Percentiles rank a stretch among this genome's conserved stretches.
phyloP scores from a whole-genome alignment of 2,888 invertebrate genomes.

The Trichogramma evanescens region DNA sequence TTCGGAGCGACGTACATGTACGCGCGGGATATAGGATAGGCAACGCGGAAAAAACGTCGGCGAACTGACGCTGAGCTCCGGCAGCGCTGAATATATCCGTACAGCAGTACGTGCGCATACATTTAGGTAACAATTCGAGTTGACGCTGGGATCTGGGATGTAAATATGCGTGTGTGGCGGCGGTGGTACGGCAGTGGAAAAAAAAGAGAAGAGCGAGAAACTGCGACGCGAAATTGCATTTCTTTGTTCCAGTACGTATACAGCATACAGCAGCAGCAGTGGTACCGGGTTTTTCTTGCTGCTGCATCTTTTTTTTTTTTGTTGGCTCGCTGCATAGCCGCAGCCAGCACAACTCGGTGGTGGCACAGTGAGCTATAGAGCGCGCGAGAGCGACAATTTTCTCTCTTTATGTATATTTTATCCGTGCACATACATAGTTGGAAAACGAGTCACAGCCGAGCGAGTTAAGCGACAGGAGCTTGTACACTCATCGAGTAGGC shows the following conservation, averaged over 20 bases:
- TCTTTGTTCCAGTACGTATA: slow-evolving; percentile 13
- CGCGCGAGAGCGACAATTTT: background rate
- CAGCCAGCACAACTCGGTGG: background rate
- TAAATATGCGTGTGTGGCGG: background rate
- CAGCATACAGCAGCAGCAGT: background rate
- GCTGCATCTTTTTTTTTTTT: background rate
- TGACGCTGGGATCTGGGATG: background rate
- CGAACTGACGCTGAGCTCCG: background rate
- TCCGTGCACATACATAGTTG: background rate
- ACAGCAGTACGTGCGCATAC: too few relatives aligned
- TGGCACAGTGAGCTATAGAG: slow-evolving; percentile 5
- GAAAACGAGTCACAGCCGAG: background rate
- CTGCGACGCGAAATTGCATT: slow-evolving; percentile 9
- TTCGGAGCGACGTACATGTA: too few relatives aligned
- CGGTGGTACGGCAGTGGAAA: background rate
- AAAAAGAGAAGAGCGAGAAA: too few relatives aligned
- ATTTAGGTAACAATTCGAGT: background rate
- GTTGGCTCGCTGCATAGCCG: too few relatives aligned
- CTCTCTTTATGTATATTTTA: background rate
- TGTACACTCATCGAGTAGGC: too few relatives aligned
- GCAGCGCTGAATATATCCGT: too few relatives aligned
- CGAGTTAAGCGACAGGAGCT: background rate
- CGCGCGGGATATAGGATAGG: background rate
- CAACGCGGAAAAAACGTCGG: background rate
- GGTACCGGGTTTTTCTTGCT: background rate